Base-by-base conservation (phyloP, 2,113 vertebrate species). In the Oreotrochilus melanogaster region DNA sequence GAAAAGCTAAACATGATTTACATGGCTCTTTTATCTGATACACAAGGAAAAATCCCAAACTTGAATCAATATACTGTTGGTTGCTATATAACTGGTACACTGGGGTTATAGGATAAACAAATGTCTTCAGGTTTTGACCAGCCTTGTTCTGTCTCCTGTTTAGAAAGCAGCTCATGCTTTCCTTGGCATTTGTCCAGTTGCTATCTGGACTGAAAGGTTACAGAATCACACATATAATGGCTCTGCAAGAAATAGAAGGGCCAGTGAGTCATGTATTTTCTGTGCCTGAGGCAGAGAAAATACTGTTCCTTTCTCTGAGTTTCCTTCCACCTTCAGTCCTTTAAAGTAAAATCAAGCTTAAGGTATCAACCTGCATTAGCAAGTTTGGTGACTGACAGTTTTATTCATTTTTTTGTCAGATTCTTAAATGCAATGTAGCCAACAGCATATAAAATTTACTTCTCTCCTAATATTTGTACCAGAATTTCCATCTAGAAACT, bases 101-200 rank as follows among this genome's bases (percentile, higher is more conserved):
- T 25, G 61, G 18, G 28, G 39, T 74, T 88, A 71, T 9, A 65
- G 48, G 86, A 81, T 30, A 47, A 58, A 92, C 91, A 86, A 88
- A 30, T 33, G 8, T 7, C 35, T 83, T 88, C 51, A 83, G 51
- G 31, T 95, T 96, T 95, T 89, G 81, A 62, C 70, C 88, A 27
- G 64, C 43, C 73, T 78, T 86, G 65, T 76, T 95, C 81, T 88
- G 37, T 74, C 70, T 5, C 6, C 88, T 92, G 53, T 96, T 90
- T 93, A 93, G 94, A 96, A 95, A 96, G 30, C 75, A 93, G 64
- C 88, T 93, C 91, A 96, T 93, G 93, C 73, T 57, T 94, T 92
- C 56, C 17, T 92, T 87, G 81, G 86, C 80, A 90, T 95, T 95
- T 95, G 83, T 82, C 42, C 83, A 91, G 78, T 85, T 88, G 78